Evolutionary conservation across 2,888 invertebrate species (phyloP), one percentile per base, ranked within the genome.

Genomic region (Chorisops tibialis): DNA sequence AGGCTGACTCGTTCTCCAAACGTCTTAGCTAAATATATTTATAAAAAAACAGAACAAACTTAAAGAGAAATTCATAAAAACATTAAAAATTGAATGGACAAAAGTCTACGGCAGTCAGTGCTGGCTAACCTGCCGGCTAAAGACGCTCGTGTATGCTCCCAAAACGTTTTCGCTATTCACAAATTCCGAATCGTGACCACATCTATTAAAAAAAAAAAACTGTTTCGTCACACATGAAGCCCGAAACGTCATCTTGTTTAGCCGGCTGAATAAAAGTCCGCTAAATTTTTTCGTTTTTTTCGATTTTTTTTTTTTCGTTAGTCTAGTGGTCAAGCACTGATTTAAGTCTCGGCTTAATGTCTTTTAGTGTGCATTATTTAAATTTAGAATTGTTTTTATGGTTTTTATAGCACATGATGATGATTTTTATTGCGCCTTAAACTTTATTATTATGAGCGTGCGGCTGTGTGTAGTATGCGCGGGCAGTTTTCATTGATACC

Each of bases 341-440:
- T 41, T 56, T 45, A 56, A 56, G 56, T 56, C 45, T 30, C 56
- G 39, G 43, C 56, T 56, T 14, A 54, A 56, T 56, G 24, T 56
- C 35, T 54, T 56, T 45, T 21, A 56, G 63, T 67, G 67, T 63
- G 66, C 68, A 67, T 74, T 73, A 74, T 75, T 72, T 72, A 70
- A 71, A 69, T 72, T 72, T 70, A 71, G 71, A 74, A 74, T 75
- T 75, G 74, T 69, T 75, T 74, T 75, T 73, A 75, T 75, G 73
- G 70, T 70, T 71, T 73, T 74, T 74, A 74, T 75, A 71, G 74
- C 73, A 72, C 74, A 75, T 74, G 67, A 69, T 61, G 68, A 67
- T 70, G 67, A 63, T 63, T 65, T 63, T 65, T 65, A 65, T 65
- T 64, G 59, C 65, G 56, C 61, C 63, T 62, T 67, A 62, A 67